Conservation (phyloP, 2,797 vertebrate genomes). For the Scyliorhinus canicula region DNA sequence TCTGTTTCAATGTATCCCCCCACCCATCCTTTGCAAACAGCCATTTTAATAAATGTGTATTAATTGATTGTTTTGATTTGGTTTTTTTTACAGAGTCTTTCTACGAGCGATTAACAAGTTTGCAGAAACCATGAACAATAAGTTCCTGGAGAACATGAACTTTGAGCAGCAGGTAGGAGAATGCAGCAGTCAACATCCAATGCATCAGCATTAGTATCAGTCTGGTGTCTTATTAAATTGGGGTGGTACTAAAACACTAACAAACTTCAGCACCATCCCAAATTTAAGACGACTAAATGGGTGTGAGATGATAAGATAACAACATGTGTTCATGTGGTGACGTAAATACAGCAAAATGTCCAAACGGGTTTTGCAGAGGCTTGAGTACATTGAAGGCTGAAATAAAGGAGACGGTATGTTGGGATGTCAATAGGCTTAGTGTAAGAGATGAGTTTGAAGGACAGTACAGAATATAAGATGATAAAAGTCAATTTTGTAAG, state of each 20-base stretch:
- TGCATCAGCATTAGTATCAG: not conserved
- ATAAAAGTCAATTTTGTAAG: not conserved
- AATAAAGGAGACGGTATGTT: too few relatives aligned
- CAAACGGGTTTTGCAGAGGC: not conserved
- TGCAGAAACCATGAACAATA: conserved; percentile 92
- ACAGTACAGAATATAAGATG: not conserved
- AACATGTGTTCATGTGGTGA: not conserved
- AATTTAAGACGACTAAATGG: not conserved
- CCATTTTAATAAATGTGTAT: not conserved
- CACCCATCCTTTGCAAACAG: not conserved
- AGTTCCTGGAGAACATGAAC: conserved; percentile 84
- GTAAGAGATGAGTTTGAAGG: not conserved
- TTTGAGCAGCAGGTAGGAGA: conserved; percentile 84
- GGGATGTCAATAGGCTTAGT: not conserved
- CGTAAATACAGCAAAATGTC: too few relatives aligned
- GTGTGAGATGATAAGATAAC: not conserved
- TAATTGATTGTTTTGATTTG: not conserved
- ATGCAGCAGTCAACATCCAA: not conserved
- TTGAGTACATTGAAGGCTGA: not conserved
- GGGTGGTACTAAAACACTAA: not conserved
- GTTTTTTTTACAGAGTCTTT: conserved; percentile 72
- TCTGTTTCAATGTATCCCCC: not conserved
- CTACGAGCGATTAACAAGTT: conserved; percentile 93
- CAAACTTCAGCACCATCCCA: not conserved
- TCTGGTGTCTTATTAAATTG: not conserved